Conservation (phyloP, 2,797 vertebrate species). For the Cossypha niveicapilla region DNA sequence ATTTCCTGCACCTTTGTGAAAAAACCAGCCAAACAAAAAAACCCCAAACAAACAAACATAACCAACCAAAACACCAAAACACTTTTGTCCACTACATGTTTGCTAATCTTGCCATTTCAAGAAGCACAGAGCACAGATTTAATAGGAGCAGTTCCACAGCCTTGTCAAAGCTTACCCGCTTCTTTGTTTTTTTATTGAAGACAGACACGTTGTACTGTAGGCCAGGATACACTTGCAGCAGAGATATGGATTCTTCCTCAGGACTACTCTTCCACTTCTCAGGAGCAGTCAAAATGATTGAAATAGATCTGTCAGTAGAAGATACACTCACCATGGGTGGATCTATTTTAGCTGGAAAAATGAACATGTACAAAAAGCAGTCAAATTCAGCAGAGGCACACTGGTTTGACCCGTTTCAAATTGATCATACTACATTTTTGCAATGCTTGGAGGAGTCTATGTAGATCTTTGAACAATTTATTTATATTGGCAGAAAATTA, state of each 20-base stretch:
- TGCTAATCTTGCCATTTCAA: neutral
- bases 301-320: constrained; percentile 69
- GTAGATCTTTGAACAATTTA: neutral
- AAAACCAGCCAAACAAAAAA: neutral
- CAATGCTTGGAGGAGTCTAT: neutral
- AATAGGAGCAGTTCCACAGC: neutral
- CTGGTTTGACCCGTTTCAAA: neutral
- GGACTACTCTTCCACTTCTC: constrained; percentile 72
- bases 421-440: neutral
- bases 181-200: constrained; percentile 66
- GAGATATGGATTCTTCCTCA: constrained; percentile 40
- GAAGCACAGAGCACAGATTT: neutral
- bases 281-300: constrained; percentile 65
- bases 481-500: neutral
- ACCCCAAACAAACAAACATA: neutral
- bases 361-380: neutral
- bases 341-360: constrained; percentile 72
- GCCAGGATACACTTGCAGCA: constrained; percentile 67
- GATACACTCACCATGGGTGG: constrained; percentile 68
- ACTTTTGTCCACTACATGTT: neutral
- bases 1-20: neutral
- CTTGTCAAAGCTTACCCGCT: constrained; percentile 59
- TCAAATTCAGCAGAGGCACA: neutral
- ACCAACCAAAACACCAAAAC: neutral
- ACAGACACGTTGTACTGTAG: constrained; percentile 72